Percentiles rank a stretch among this genome's conserved stretches.
phyloP scores from a whole-genome alignment of 1,140 invertebrate species.

The Subanguina moxae region DNA sequence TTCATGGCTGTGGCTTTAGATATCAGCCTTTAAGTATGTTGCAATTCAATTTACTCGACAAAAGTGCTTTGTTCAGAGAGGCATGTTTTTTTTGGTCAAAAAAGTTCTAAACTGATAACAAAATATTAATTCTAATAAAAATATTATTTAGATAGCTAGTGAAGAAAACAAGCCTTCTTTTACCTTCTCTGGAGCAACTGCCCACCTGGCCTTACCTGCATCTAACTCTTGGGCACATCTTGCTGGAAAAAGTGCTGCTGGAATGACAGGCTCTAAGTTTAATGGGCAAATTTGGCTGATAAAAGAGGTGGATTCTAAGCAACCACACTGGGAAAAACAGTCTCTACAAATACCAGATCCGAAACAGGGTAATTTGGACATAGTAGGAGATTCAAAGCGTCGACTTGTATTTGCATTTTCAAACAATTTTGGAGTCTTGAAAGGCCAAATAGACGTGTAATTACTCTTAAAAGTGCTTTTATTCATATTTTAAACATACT shows the following conservation, averaged over 20 bases:
- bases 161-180: constrained; percentile 9
- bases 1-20: constrained; percentile 12
- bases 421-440: not conserved
- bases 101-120: too few relatives aligned
- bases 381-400: not conserved
- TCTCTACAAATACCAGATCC: constrained; percentile 21
- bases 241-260: constrained; percentile 13
- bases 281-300: constrained; percentile 26
- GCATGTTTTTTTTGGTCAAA: not conserved
- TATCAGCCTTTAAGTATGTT: constrained; percentile 8
- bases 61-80: not conserved
- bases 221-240: constrained; percentile 14
- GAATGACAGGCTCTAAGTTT: constrained; percentile 17
- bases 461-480: not conserved
- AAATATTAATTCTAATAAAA: not conserved
- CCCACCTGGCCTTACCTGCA: not conserved
- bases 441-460: not conserved
- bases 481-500: not conserved
- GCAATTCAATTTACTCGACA: not conserved
- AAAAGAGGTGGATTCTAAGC: not conserved
- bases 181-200: not conserved
- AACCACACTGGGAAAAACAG: constrained; percentile 20
- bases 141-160: constrained; percentile 4
- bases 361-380: not conserved
- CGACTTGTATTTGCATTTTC: not conserved